Evolutionary conservation across 2,797 vertebrate species (phyloP).

Genomic region (Sciaenops ocellatus): DNA sequence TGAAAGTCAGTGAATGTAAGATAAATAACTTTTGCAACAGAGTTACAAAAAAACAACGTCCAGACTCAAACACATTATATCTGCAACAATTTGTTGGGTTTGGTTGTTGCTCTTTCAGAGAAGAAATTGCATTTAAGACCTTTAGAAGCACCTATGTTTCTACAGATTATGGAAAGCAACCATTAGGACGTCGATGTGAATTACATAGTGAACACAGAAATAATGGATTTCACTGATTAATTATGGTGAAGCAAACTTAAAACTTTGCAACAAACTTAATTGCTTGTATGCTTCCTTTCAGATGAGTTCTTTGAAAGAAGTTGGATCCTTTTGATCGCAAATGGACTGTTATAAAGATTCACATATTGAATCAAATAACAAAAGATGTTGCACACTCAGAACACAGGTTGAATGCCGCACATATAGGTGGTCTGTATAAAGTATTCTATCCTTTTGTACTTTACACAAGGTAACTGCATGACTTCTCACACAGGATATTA

Average conservation of each 20-base stretch:
- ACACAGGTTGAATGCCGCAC: not conserved
- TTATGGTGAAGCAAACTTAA: slow-evolving; percentile 55
- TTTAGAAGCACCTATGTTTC: slow-evolving; percentile 31
- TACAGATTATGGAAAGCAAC: slow-evolving; percentile 51
- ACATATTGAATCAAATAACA: slow-evolving; percentile 31
- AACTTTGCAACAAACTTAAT: slow-evolving; percentile 61
- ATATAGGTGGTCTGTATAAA: not conserved
- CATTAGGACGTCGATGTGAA: slow-evolving; percentile 39
- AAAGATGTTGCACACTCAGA: not conserved
- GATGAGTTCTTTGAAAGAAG: slow-evolving; percentile 41
- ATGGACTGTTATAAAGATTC: slow-evolving; percentile 34
- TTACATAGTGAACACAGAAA: slow-evolving; percentile 53
- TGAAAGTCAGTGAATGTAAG: too few species aligned
- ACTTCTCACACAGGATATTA: not conserved
- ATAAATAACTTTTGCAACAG: too few species aligned
- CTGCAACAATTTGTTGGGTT: not conserved
- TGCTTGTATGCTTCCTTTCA: slow-evolving; percentile 68
- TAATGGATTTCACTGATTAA: slow-evolving; percentile 68
- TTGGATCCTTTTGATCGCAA: slow-evolving; percentile 28
- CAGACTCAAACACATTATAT: too few species aligned
- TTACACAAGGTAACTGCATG: not conserved
- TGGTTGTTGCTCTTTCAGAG: not conserved
- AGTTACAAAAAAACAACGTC: too few species aligned
- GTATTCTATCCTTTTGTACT: not conserved
- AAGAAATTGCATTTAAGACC: slow-evolving; percentile 36